Percentiles rank a stretch among this genome's conserved stretches.
phyloP scores from a whole-genome alignment of 2,113 vertebrate genomes.

The Calidris pugnax region DNA sequence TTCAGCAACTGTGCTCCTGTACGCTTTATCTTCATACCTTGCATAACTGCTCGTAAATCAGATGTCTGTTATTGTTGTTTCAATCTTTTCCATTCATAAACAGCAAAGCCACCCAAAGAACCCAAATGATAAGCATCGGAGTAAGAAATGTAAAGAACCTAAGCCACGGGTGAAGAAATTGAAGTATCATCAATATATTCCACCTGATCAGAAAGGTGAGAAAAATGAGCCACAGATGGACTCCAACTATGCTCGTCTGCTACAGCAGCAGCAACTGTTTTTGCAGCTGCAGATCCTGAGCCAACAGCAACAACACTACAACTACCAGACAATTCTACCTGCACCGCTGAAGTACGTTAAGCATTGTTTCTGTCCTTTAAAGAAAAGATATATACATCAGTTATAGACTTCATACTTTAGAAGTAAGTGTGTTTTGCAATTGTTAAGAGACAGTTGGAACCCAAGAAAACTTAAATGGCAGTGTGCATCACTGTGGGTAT shows the following conservation, averaged over 20 bases:
- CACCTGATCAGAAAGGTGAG: conserved; percentile 96
- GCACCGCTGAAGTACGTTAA: conserved; percentile 85
- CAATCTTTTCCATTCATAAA: conserved; percentile 22
- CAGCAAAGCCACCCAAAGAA: conserved; percentile 95
- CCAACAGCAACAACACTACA: conserved; percentile 93
- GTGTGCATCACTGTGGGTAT: background rate
- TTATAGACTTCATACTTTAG: background rate
- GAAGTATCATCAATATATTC: conserved; percentile 98
- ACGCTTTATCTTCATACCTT: background rate
- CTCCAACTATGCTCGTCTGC: conserved; percentile 93
- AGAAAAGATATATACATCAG: background rate
- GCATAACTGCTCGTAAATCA: background rate
- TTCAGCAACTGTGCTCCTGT: background rate
- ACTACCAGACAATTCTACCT: conserved; percentile 87
- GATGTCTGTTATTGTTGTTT: background rate
- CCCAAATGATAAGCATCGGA: conserved; percentile 89
- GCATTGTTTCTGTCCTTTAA: background rate
- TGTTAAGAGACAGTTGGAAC: background rate
- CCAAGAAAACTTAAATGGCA: background rate
- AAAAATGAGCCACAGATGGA: conserved; percentile 91
- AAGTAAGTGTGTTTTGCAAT: background rate
- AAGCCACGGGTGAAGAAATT: conserved; percentile 93
- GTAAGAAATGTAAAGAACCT: conserved; percentile 93
- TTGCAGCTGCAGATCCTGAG: conserved; percentile 90
- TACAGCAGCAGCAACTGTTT: conserved; percentile 98